Percentiles rank a stretch among this genome's conserved stretches.
phyloP scores from a whole-genome alignment of 2,797 vertebrate genomes.

The Calcarius lapponicus region DNA sequence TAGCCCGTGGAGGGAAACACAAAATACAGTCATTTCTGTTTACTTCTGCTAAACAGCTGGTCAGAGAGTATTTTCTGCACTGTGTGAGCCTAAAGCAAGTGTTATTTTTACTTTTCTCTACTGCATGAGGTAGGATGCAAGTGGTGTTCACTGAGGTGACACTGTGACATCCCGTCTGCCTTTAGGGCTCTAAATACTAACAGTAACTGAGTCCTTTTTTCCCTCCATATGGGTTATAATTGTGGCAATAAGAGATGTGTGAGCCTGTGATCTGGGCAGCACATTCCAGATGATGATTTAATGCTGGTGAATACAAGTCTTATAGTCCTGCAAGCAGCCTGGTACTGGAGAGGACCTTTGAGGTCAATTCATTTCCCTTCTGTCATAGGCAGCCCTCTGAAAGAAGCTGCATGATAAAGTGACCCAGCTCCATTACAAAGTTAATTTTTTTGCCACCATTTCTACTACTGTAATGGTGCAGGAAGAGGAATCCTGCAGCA shows the following conservation, averaged over 20 bases:
- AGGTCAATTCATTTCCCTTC: conserved; percentile 49
- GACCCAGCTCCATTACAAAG: neutral
- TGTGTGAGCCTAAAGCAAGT: neutral
- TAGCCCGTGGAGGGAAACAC: neutral
- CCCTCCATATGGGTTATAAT: neutral
- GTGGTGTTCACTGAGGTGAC: neutral
- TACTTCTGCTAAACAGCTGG: neutral
- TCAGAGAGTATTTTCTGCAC: neutral
- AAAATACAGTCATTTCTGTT: neutral
- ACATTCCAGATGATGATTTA: neutral
- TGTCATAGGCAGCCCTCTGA: neutral
- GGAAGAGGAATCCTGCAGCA: conserved; percentile 22
- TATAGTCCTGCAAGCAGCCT: neutral
- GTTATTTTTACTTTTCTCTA: neutral
- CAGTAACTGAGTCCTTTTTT: neutral
- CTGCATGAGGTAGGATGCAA: neutral
- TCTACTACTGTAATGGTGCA: neutral
- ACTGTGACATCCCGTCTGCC: neutral
- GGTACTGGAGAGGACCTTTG: neutral
- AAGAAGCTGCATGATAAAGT: conserved; percentile 4
- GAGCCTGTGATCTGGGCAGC: neutral
- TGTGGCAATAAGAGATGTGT: neutral
- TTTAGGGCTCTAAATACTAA: neutral
- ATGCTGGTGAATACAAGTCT: conserved; percentile 7
- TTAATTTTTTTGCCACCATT: conserved; percentile 22